These are phyloP conservation scores for Sternarchorhynchus goeldii DNA, from an alignment of 2,797 vertebrate genomes.

Conservation along the genomic window DNA sequence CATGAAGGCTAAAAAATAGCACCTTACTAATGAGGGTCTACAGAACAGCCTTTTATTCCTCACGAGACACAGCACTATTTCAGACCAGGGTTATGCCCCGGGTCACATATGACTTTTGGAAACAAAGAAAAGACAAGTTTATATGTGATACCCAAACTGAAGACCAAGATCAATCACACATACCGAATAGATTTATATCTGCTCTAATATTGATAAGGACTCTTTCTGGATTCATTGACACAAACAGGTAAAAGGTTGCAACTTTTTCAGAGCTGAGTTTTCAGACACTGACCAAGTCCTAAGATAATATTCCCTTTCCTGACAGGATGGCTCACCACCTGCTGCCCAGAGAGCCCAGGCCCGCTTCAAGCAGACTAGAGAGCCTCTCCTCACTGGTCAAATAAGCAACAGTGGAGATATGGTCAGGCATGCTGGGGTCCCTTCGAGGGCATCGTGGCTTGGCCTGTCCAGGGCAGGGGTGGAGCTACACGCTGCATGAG, in stretches of 20 bases:
- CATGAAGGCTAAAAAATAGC: neutral
- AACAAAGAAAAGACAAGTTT: neutral
- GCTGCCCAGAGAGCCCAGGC: neutral
- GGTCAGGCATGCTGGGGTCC: slow-evolving; percentile 10
- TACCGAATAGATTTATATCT: neutral
- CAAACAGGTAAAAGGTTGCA: neutral
- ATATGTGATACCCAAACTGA: neutral
- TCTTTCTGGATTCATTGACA: neutral
- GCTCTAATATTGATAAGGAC: neutral
- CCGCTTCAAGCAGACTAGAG: slow-evolving; percentile 12
- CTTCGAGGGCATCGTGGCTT: slow-evolving; percentile 29
- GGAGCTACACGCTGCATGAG: no score
- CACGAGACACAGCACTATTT: no score
- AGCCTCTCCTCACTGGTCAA: slow-evolving; percentile 18
- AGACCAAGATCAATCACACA: neutral
- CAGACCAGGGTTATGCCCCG: neutral
- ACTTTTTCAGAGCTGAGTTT: no score
- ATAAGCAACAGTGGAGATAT: slow-evolving; percentile 23
- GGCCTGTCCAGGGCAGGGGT: slow-evolving; percentile 26
- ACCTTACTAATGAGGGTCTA: neutral
- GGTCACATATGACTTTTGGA: neutral
- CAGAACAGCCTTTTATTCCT: neutral
- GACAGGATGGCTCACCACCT: slow-evolving; percentile 10
- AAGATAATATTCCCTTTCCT: neutral
- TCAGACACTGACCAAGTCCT: no score